A percentile compares a stretch with the other conserved stretches of the same genome.
Conservation (phyloP, 2,888 invertebrate genomes). For the Bellardia pandia region DNA sequence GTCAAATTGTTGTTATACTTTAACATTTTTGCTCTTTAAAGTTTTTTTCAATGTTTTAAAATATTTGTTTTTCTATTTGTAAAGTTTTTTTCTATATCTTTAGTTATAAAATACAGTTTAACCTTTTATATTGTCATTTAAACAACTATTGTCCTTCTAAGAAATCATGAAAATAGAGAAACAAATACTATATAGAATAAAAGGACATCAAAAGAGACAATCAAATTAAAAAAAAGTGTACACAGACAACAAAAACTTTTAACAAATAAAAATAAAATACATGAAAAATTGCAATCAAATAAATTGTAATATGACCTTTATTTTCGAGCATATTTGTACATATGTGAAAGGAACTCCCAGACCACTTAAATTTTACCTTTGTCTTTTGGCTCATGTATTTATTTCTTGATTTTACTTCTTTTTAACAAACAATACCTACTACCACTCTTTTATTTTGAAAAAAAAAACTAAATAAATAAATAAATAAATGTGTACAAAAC, state of each 20-base stretch:
- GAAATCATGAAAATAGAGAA: background rate
- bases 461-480: background rate
- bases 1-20: background rate
- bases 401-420: background rate
- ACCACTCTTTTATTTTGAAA: constrained; percentile 17
- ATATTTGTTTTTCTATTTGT: background rate
- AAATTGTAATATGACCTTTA: constrained; percentile 65
- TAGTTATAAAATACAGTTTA: constrained; percentile 17
- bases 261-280: constrained; percentile 12
- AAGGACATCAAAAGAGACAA: constrained; percentile 56
- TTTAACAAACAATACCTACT: constrained; percentile 2
- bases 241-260: background rate
- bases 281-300: constrained; percentile 68
- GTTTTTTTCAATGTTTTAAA: background rate
- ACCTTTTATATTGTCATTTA: constrained; percentile 27
- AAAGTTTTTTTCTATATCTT: background rate
- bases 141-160: constrained; percentile 34
- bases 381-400: constrained; percentile 7
- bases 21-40: background rate
- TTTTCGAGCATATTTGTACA: background rate
- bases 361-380: constrained; percentile 37
- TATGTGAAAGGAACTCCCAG: background rate
- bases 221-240: constrained; percentile 48
- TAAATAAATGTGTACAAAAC: constrained; percentile 5
- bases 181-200: background rate